Base-by-base conservation (phyloP, 2,797 vertebrate genomes). In the Hemitrygon akajei region DNA sequence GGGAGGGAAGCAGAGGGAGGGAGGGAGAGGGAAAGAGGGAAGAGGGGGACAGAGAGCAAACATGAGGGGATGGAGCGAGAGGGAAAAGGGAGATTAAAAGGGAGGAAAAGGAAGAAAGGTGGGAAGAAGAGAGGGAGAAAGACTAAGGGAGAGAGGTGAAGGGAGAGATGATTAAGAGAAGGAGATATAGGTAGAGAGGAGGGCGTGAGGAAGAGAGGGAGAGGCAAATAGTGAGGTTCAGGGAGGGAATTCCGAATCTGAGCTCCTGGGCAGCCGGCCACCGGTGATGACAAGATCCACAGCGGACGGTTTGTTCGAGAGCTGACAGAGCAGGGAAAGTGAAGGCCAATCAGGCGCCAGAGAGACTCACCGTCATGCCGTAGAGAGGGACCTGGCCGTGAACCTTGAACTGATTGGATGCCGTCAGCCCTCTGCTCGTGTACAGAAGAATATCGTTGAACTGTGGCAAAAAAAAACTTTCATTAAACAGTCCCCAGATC, bases 371-470 rank as follows among this genome's bases (percentile, higher is more conserved):
- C 93, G 98, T 98, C 99, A 99, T 98, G 96, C 98, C 98, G 0
- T 97, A 97, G 30, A 99, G 97, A 0, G 97, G 97, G 94, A 99
- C 97, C 95, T 99, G 98, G 22, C 98, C 98, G 0, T 99, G 98
- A 94, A 99, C 97, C 97, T 98, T 99, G 95, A 99, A 99, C 95
- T 99, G 98, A 96, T 99, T 99, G 9, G 98, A 97, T 18, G 97
- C 95, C 0, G 98, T 99, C 96, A 99, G 98, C 93, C 98, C 98
- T 95, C 98, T 97, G 96, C 98, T 98, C 0, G 98, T 99, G 96
- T 99, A 99, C 95, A 99, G 94, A 94, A 99, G 96, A 77, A 98
- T 96, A 25, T 99, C 99, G 1, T 97, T 99, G 96, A 99, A 99
- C 99, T 99, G 94, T 93, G 27, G 94, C n/a, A 91, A 60, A 6